These are phyloP conservation scores for Cantharis rufa DNA, from an alignment of 2,888 invertebrate species.

Conservation along the genomic window DNA sequence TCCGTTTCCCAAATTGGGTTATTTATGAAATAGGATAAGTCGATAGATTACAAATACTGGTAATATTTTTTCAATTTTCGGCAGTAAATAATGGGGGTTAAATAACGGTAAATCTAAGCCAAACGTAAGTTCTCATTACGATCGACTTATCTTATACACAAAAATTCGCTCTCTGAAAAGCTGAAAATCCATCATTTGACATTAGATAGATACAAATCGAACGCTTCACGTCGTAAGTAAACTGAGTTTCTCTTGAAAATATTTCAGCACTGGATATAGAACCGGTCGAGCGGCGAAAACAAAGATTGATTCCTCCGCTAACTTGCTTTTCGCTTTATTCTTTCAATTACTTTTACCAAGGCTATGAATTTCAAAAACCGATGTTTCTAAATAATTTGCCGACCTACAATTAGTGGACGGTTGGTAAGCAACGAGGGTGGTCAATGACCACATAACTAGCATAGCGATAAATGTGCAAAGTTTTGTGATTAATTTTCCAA, in stretches of 20 bases:
- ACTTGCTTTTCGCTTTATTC: slow-evolving; percentile 4
- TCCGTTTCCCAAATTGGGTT: background rate
- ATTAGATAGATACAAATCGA: background rate
- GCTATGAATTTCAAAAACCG: background rate
- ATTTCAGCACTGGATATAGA: slow-evolving; percentile 3
- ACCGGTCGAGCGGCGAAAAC: slow-evolving; percentile 12
- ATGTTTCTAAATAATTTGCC: background rate
- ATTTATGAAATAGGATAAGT: background rate
- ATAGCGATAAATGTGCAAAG: slow-evolving; percentile 9
- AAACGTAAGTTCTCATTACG: background rate
- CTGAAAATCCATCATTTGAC: background rate
- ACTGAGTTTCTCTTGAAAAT: slow-evolving; percentile 9
- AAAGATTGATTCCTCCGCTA: slow-evolving; percentile 15
- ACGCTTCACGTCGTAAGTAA: background rate
- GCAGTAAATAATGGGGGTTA: background rate
- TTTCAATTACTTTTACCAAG: slow-evolving; percentile 15
- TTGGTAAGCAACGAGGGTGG: background rate
- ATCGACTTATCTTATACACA: background rate
- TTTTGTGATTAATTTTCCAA: slow-evolving; percentile 15
- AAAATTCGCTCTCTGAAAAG: background rate
- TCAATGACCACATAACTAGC: slow-evolving; percentile 9
- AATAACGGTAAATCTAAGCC: background rate
- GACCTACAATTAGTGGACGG: background rate
- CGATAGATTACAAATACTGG: background rate
- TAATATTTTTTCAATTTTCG: background rate